A percentile compares a stretch with the other conserved stretches of the same genome.
Conservation (phyloP, 2,888 invertebrate genomes). For the Acanthococcus lagerstroemiae region DNA sequence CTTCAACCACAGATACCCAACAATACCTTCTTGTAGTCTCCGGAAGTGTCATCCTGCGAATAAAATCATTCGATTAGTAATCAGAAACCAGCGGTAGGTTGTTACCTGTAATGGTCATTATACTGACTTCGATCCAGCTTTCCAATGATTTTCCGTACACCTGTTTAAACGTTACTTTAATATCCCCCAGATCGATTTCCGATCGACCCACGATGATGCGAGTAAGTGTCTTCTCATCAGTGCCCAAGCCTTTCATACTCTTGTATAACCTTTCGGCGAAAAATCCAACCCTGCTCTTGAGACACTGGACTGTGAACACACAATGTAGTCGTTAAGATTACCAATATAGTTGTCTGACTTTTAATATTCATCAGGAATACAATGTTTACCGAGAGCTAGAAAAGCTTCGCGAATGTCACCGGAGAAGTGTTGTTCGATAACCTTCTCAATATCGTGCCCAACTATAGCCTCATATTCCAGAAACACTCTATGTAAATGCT, state of each 20-base stretch:
- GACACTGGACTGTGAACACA: conserved; percentile 81
- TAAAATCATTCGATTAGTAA: too few species aligned
- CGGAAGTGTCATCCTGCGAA: too few species aligned
- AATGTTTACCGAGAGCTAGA: conserved; percentile 74
- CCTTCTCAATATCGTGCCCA: conserved; percentile 71
- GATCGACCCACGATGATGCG: conserved; percentile 83
- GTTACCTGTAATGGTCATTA: neutral
- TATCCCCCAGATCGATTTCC: conserved; percentile 84
- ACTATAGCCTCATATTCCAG: conserved; percentile 71
- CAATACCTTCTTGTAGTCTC: conserved; percentile 84
- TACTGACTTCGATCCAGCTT: conserved; percentile 73
- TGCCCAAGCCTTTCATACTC: conserved; percentile 82
- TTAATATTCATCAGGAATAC: too few species aligned
- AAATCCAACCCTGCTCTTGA: conserved; percentile 80
- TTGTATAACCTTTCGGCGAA: conserved; percentile 84
- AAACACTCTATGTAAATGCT: conserved; percentile 76
- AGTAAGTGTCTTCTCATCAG: conserved; percentile 84
- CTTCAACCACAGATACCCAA: too few species aligned
- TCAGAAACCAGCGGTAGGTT: conserved; percentile 43
- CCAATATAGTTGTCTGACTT: too few species aligned
- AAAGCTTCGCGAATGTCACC: conserved; percentile 77
- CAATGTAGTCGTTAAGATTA: too few species aligned
- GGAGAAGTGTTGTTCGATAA: conserved; percentile 80
- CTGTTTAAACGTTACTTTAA: conserved; percentile 79
- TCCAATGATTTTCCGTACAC: conserved; percentile 71